Evolutionary conservation across 2,113 vertebrate species (phyloP).

Genomic region (Puntigrus tetrazona): DNA sequence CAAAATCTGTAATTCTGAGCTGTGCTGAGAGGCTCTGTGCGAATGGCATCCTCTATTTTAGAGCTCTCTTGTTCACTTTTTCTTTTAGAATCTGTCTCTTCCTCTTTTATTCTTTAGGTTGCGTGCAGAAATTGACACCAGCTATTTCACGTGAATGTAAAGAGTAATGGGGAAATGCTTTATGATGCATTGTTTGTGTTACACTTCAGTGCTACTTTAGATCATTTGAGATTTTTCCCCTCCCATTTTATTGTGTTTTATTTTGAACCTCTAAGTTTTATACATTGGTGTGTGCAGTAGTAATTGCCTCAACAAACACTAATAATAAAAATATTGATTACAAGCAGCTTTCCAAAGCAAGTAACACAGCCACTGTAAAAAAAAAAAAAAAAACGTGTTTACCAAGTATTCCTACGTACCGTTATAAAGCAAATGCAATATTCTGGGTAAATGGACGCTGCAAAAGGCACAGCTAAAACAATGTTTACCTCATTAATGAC

Average conservation of each 20-base stretch:
- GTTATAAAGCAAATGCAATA: neutral
- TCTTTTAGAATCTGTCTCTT: constrained; percentile 9
- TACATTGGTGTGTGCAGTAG: neutral
- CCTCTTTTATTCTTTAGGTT: constrained; percentile 39
- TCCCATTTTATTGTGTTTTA: neutral
- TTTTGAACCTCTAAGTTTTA: neutral
- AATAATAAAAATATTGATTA: neutral
- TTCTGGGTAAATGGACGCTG: constrained; percentile 24
- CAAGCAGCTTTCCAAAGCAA: neutral
- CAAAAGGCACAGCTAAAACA: constrained; percentile 25
- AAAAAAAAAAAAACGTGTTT: constrained; percentile 39
- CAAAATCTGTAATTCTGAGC: constrained; percentile 41
- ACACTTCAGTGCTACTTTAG: neutral
- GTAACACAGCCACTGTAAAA: neutral
- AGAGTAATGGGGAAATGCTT: neutral
- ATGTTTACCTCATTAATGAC: constrained; percentile 57
- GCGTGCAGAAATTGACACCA: constrained; percentile 20
- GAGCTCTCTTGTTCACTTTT: constrained; percentile 10
- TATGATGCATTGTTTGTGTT: neutral
- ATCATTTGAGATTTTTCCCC: neutral
- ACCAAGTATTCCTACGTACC: neutral
- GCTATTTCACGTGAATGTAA: neutral
- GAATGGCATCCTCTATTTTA: neutral
- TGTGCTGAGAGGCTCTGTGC: neutral
- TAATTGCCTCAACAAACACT: neutral